Evolutionary conservation across 53 echinoderm and acorn worm species (phyloP).

Genomic region (Luidia sarsii): DNA sequence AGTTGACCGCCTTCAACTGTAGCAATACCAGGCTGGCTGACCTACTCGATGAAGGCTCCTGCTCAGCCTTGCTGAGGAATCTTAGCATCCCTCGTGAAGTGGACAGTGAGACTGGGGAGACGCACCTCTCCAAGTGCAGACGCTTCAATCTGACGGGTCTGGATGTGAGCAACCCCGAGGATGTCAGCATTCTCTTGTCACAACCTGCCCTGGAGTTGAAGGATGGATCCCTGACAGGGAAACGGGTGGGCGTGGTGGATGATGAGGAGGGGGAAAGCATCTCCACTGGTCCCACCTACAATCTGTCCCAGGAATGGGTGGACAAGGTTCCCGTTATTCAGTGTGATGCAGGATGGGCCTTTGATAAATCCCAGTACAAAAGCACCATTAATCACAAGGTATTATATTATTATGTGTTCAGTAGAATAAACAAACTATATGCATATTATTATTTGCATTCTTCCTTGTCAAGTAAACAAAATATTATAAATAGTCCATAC

Average conservation of each 20-base stretch:
- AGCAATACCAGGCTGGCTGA: background rate
- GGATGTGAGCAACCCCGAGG: background rate
- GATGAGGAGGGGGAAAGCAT: background rate
- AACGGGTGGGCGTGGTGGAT: background rate
- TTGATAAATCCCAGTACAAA: slow-evolving; percentile 36
- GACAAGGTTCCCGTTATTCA: background rate
- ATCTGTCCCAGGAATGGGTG: background rate
- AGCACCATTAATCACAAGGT: slow-evolving; percentile 30
- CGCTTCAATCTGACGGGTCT: slow-evolving; percentile 38
- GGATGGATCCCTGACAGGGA: too few relatives aligned
- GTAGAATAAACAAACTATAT: too few relatives aligned
- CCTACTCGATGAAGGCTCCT: background rate
- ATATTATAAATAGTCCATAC: too few relatives aligned
- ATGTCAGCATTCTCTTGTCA: background rate
- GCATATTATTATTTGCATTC: too few relatives aligned
- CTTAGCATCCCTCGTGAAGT: slow-evolving; percentile 23
- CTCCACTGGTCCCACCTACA: background rate
- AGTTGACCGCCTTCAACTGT: slow-evolving; percentile 19
- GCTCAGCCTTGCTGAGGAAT: slow-evolving; percentile 7
- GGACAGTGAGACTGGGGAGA: background rate
- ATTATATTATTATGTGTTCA: too few relatives aligned
- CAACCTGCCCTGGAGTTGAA: background rate
- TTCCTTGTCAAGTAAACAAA: too few relatives aligned
- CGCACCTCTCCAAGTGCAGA: background rate
- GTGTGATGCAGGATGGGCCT: slow-evolving; percentile 41